Evolutionary conservation across 2,113 vertebrate species (phyloP).

Genomic region (Dissostichus mawsoni): DNA sequence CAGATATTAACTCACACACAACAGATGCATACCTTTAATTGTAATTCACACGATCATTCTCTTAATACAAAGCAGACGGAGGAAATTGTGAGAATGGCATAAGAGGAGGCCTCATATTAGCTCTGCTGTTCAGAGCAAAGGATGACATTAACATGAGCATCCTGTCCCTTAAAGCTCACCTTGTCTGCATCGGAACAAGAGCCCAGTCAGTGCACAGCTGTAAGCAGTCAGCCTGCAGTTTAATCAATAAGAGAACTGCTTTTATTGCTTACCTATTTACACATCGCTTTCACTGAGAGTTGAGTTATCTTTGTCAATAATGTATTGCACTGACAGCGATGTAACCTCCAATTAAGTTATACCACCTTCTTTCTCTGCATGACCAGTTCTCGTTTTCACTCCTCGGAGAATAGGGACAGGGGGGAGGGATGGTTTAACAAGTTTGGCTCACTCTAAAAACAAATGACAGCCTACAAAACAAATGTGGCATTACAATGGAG

Average conservation of each 20-base stretch:
- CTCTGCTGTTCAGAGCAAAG: slow-evolving; percentile 68
- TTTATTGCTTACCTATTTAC: slow-evolving; percentile 60
- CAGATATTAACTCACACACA: slow-evolving; percentile 23
- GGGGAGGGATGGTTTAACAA: slow-evolving; percentile 38
- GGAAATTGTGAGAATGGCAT: slow-evolving; percentile 65
- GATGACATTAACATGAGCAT: slow-evolving; percentile 67
- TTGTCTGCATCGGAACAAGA: slow-evolving; percentile 48
- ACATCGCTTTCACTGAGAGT: slow-evolving; percentile 35
- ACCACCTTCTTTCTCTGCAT: slow-evolving; percentile 34
- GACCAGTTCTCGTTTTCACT: slow-evolving; percentile 37
- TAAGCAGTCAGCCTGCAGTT: slow-evolving; percentile 30
- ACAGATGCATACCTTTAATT: slow-evolving; percentile 48
- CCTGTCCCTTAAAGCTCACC: slow-evolving; percentile 65
- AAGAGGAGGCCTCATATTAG: slow-evolving; percentile 68
- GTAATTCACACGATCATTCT: slow-evolving; percentile 57
- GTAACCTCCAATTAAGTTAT: slow-evolving; percentile 63
- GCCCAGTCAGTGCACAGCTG: slow-evolving; percentile 27
- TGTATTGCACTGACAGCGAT: slow-evolving; percentile 43
- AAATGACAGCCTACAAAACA: slow-evolving; percentile 73
- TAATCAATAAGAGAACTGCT: slow-evolving; percentile 56
- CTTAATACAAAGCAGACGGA: slow-evolving; percentile 59
- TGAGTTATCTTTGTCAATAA: slow-evolving; percentile 50
- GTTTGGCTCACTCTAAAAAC: slow-evolving; percentile 66
- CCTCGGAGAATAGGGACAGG: slow-evolving; percentile 2
- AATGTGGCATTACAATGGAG: slow-evolving; percentile 70